A percentile compares a stretch with the other conserved stretches of the same genome.
phyloP scores from a whole-genome alignment of 2,113 vertebrate species.

The Pelecanus crispus region DNA sequence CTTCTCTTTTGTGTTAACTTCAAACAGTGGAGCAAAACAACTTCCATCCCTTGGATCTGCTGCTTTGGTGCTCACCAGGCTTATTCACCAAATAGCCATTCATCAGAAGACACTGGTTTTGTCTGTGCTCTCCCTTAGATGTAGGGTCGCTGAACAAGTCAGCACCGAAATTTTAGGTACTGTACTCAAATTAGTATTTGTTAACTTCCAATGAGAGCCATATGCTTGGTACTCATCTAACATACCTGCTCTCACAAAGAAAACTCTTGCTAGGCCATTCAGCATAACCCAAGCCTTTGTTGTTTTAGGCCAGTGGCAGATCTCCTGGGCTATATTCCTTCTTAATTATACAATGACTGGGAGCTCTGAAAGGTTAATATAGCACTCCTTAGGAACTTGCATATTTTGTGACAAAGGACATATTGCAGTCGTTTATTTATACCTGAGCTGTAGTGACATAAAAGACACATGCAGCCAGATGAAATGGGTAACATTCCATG shows the following conservation, averaged over 20 bases:
- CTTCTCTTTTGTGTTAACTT: neutral
- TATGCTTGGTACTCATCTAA: neutral
- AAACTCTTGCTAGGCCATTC: neutral
- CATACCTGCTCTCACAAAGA: neutral
- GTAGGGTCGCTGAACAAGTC: neutral
- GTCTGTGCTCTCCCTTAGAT: neutral
- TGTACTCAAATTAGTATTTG: neutral
- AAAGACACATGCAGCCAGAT: neutral
- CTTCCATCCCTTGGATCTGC: too few relatives aligned
- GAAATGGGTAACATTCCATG: neutral
- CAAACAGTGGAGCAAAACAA: neutral
- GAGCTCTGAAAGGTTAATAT: neutral
- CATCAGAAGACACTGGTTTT: neutral
- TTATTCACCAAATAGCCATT: neutral
- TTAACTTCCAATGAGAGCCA: neutral
- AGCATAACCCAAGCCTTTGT: neutral
- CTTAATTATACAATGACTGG: neutral
- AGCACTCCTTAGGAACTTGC: neutral
- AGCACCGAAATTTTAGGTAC: neutral
- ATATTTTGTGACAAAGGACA: neutral
- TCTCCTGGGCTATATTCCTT: neutral
- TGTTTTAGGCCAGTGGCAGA: neutral
- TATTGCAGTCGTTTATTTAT: neutral
- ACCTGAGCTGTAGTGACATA: neutral
- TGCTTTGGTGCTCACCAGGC: neutral